These are phyloP conservation scores for Eutolmus rufibarbis DNA, from an alignment of 2,888 invertebrate species.

Conservation along the genomic window DNA sequence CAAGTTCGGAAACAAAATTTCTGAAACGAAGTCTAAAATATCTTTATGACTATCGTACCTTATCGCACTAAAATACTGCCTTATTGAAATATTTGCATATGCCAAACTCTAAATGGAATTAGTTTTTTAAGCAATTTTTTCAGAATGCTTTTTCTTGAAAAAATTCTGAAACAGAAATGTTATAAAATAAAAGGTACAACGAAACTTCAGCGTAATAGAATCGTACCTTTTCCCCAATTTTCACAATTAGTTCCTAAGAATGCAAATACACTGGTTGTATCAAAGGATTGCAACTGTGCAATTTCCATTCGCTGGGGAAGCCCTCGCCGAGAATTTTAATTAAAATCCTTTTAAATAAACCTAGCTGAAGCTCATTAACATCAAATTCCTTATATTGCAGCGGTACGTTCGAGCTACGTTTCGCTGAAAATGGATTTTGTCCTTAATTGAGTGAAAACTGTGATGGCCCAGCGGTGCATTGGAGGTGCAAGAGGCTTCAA, in stretches of 20 bases:
- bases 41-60: too few species aligned
- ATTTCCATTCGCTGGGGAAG: neutral
- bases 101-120: too few species aligned
- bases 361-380: slow-evolving; percentile 4
- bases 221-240: neutral
- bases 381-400: slow-evolving; percentile 3
- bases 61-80: too few species aligned
- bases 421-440: neutral
- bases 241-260: neutral
- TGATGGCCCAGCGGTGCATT: neutral
- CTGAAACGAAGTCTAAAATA: too few species aligned
- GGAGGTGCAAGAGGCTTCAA: neutral
- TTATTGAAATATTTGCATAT: too few species aligned
- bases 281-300: slow-evolving; percentile 4
- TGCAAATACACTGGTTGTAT: neutral
- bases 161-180: neutral
- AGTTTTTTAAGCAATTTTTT: too few species aligned
- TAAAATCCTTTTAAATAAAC: neutral
- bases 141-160: too few species aligned
- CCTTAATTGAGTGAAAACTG: slow-evolving; percentile 15
- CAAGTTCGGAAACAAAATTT: too few species aligned
- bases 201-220: neutral
- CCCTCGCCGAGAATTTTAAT: slow-evolving; percentile 2
- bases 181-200: neutral
- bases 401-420: neutral